phyloP scores from a whole-genome alignment of 2,888 invertebrate genomes.

The Penaeus monodon region DNA sequence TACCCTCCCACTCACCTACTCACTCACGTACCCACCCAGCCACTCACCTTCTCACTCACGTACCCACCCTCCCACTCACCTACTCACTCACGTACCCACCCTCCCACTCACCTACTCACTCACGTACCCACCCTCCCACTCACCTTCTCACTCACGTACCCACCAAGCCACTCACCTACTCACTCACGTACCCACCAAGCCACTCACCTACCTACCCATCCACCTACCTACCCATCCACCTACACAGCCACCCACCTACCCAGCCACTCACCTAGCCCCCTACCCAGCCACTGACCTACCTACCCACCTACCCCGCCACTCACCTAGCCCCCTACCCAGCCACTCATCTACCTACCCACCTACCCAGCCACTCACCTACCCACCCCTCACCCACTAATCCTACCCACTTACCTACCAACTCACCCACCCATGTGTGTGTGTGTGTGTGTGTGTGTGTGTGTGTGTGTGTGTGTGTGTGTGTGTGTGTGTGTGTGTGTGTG shows the following conservation, averaged over 20 bases:
- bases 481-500: no score
- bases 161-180: neutral
- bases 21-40: no score
- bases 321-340: neutral
- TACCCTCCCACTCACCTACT: no score
- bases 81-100: no score
- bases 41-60: no score
- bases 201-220: neutral
- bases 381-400: neutral
- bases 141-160: neutral
- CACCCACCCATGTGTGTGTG: no score
- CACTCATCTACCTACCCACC: neutral
- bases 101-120: no score
- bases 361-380: neutral
- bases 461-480: no score
- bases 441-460: no score
- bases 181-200: neutral
- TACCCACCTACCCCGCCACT: no score
- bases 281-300: neutral
- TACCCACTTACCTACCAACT: neutral
- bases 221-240: neutral
- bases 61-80: no score
- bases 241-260: neutral
- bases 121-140: neutral
- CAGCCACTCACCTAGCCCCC: neutral